These are phyloP conservation scores for Oryzias dopingdopingensis DNA, from an alignment of 2,797 vertebrate species.

Conservation along the genomic window DNA sequence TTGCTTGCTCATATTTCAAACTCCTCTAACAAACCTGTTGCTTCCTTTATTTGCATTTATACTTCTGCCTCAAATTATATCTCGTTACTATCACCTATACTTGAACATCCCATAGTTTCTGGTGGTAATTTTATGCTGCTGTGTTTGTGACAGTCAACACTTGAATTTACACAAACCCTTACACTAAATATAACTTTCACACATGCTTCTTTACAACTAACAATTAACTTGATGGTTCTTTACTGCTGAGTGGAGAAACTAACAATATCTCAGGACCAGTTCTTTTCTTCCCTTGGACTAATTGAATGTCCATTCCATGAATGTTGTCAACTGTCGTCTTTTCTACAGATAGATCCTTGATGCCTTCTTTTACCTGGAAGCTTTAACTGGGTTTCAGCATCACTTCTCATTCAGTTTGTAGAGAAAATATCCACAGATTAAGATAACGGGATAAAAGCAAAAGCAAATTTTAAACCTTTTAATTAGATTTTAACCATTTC, in stretches of 20 bases:
- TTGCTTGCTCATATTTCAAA: constrained; percentile 23
- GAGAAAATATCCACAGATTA: neutral
- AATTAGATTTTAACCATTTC: neutral
- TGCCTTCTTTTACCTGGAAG: neutral
- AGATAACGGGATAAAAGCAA: too few species aligned
- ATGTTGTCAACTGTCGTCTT: constrained; percentile 2
- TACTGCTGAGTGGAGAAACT: constrained; percentile 2
- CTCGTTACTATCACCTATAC: constrained; percentile 9
- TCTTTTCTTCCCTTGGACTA: constrained; percentile 3
- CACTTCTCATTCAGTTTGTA: neutral
- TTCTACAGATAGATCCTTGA: neutral
- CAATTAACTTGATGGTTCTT: neutral
- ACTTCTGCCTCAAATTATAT: constrained; percentile 14
- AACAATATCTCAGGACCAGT: constrained; percentile 5
- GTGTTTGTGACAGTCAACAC: constrained; percentile 8
- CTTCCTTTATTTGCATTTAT: constrained; percentile 1
- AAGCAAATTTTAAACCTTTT: neutral
- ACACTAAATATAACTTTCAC: neutral
- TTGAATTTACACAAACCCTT: neutral
- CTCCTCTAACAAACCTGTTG: constrained; percentile 17
- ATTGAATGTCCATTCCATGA: constrained; percentile 16
- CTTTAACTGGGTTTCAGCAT: neutral
- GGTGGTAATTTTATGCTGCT: neutral
- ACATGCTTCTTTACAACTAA: neutral
- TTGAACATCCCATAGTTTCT: neutral